A percentile compares a stretch with the other conserved stretches of the same genome.
Conservation (phyloP, 2,888 invertebrate species). For the Drosophila infuscata region DNA sequence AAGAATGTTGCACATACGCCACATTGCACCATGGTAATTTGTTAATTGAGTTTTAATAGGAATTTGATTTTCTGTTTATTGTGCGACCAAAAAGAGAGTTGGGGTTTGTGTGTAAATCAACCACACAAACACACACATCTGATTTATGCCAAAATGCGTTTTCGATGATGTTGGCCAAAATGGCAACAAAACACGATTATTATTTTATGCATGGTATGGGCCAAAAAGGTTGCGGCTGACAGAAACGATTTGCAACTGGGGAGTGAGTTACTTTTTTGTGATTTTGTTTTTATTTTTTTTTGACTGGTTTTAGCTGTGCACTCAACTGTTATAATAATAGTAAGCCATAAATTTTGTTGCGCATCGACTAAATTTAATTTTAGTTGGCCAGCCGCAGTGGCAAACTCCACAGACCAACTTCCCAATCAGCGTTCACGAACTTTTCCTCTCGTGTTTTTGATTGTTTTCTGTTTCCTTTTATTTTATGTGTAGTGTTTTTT, state of each 20-base stretch:
- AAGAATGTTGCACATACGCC: constrained; percentile 44
- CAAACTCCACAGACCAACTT: constrained; percentile 56
- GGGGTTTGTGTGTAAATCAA: constrained; percentile 15
- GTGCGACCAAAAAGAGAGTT: neutral
- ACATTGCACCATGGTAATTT: constrained; percentile 48
- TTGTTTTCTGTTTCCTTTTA: constrained; percentile 27
- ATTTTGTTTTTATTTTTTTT: neutral
- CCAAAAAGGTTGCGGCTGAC: constrained; percentile 27
- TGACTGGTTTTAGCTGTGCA: constrained; percentile 40
- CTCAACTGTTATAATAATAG: constrained; percentile 72
- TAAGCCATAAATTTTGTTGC: constrained; percentile 72
- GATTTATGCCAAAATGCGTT: constrained; percentile 70
- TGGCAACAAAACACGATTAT: constrained; percentile 25
- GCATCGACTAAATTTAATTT: constrained; percentile 73
- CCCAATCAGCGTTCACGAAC: constrained; percentile 54
- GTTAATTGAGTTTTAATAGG: constrained; percentile 64
- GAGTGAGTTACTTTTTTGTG: neutral
- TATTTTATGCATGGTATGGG: neutral
- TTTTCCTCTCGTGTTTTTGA: constrained; percentile 30
- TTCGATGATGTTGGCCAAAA: constrained; percentile 58
- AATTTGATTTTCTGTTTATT: constrained; percentile 51
- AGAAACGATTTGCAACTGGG: constrained; percentile 60
- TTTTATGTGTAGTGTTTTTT: constrained; percentile 20
- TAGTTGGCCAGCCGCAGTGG: constrained; percentile 66
- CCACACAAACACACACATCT: constrained; percentile 31